These are phyloP conservation scores for Microdon myrmicae DNA, from an alignment of 2,888 invertebrate genomes.

Conservation along the genomic window DNA sequence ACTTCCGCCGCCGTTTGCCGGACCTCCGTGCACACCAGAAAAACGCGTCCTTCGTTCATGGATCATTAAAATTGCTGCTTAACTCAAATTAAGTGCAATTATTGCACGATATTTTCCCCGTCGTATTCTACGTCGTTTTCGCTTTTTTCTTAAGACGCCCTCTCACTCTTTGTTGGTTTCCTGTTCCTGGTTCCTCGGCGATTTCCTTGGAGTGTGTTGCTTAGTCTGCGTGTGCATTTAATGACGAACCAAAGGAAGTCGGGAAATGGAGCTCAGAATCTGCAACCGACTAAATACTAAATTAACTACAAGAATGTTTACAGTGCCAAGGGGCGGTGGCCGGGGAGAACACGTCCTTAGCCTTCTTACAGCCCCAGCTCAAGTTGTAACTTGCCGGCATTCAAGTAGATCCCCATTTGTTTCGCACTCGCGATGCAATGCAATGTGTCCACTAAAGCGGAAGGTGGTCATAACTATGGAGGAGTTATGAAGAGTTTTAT, in stretches of 20 bases:
- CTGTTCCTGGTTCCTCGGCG: slow-evolving; percentile 4
- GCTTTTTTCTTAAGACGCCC: slow-evolving; percentile 1
- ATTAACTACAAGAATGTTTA: slow-evolving; percentile 48
- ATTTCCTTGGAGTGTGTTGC: not conserved
- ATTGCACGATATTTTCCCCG: slow-evolving; percentile 40
- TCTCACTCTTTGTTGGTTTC: slow-evolving; percentile 32
- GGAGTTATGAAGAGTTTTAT: slow-evolving; percentile 44
- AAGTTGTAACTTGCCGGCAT: slow-evolving; percentile 20
- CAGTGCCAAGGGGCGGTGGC: not conserved
- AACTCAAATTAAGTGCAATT: slow-evolving; percentile 53
- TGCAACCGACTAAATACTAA: slow-evolving; percentile 45
- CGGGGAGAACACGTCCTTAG: too few relatives aligned
- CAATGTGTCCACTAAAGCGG: slow-evolving; percentile 37
- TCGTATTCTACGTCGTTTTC: slow-evolving; percentile 1
- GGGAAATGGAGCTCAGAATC: slow-evolving; percentile 10
- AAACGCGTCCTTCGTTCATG: slow-evolving; percentile 52
- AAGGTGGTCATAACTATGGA: slow-evolving; percentile 49
- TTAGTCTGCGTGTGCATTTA: slow-evolving; percentile 13
- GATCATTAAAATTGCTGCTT: slow-evolving; percentile 53
- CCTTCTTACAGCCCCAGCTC: too few relatives aligned
- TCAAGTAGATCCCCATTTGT: slow-evolving; percentile 51
- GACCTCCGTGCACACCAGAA: not conserved
- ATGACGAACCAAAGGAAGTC: too few relatives aligned
- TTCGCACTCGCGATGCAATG: slow-evolving; percentile 44
- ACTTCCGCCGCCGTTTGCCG: slow-evolving; percentile 10